Base-by-base conservation (phyloP, 1,140 invertebrate genomes). In the Calosoma granatense region DNA sequence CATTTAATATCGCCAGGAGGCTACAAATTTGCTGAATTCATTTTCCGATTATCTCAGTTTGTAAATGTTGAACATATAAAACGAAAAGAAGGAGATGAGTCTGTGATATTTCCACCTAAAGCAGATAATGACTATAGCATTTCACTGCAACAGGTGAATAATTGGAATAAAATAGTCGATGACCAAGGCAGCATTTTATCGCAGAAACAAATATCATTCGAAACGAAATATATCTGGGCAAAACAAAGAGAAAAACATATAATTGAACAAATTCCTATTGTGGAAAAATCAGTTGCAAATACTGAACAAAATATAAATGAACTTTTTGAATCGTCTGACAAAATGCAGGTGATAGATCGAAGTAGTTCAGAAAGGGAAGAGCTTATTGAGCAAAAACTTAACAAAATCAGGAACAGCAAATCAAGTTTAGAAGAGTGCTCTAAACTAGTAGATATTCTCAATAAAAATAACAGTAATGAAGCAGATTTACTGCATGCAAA, bases 1-100 rank as follows among this genome's bases (percentile, higher is more conserved):
- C 67, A 65, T 57, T 55, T 70, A 20, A 60, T 70, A 22, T 62
- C 63, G 6, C 68, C 68, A 17, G 64, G 66, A 20, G 67, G 67
- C 19, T 61, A 51, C 20, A 64, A 63, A 51, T 64, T 70, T 61
- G 59, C 56, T n/a, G 59, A 60, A 41, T 64, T 67, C 53, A 64
- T 70, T 59, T 55, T 64, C 11, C 65, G 63, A 57, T 52, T 70
- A 39, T 65, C 67, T 17, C 59, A 63, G 56, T 52, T 68, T 9
- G 67, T 67, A 26, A 20, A 67, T 6, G 53, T 53, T 11, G 58
- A 64, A 55, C 56, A 65, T 57, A 47, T 47, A 12, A 47, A 47
- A 47, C 6, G 41, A 9, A 17, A 47, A 12, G 3, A 9, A 47
- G 9, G 3, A 4, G 3, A 17, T 3, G 17, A 47, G 9, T 47